Evolutionary conservation across 2,888 invertebrate species (phyloP).

Genomic region (Drosophila histrio): DNA sequence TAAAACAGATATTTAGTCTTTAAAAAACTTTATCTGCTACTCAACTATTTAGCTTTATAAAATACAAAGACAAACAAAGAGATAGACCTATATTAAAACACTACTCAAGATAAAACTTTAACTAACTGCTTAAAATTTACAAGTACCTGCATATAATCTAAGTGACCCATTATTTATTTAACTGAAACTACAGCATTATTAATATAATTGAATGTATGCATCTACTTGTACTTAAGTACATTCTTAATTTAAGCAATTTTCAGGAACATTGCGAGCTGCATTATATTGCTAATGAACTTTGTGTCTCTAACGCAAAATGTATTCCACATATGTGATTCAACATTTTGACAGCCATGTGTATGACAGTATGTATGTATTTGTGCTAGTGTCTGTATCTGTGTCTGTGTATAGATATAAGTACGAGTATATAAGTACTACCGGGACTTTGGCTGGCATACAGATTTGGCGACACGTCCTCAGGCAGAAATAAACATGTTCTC

Average conservation of each 20-base stretch:
- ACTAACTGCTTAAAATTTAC: no score
- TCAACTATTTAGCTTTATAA: no score
- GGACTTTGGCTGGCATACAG: conserved; percentile 34
- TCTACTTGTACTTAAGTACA: no score
- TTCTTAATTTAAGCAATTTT: neutral
- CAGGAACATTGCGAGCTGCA: neutral
- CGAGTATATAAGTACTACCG: neutral
- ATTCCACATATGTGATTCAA: conserved; percentile 5
- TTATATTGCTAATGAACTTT: neutral
- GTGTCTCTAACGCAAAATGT: neutral
- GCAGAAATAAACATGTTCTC: conserved; percentile 49
- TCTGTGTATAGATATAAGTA: neutral
- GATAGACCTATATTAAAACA: no score
- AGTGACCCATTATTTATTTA: no score
- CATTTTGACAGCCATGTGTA: conserved; percentile 36
- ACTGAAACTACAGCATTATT: no score
- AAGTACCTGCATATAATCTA: no score
- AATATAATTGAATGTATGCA: no score
- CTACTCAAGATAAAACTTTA: no score
- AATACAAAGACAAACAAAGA: no score
- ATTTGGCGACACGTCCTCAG: conserved; percentile 51
- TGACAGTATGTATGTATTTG: neutral
- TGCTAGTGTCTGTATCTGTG: neutral
- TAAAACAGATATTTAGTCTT: no score
- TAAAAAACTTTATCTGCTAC: no score